Evolutionary conservation across 2,888 invertebrate genomes (phyloP).

Genomic region (Leptopilina drosophilae): DNA sequence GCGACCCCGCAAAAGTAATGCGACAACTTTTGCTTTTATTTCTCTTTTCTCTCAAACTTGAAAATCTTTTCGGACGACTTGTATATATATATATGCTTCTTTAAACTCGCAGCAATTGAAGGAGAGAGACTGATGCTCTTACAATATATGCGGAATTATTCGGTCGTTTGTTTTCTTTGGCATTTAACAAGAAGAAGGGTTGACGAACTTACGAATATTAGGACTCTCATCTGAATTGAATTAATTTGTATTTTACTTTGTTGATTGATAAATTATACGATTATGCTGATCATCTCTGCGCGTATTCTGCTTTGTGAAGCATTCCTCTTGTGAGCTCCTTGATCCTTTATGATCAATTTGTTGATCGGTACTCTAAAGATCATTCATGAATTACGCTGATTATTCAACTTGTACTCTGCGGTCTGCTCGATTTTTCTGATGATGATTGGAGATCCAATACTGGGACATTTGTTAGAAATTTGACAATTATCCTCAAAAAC

Average conservation of each 20-base stretch:
- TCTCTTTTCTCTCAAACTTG: not conserved
- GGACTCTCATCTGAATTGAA: not conserved
- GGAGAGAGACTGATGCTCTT: too few species aligned
- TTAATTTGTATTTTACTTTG: conserved; percentile 3
- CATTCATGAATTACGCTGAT: too few species aligned
- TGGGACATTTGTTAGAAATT: too few species aligned
- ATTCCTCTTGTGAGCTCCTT: too few species aligned
- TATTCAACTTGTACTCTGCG: too few species aligned
- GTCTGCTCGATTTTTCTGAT: too few species aligned
- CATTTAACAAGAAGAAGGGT: conserved; percentile 4
- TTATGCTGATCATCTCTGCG: not conserved
- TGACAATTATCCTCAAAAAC: too few species aligned
- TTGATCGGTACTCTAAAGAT: too few species aligned
- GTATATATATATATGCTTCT: not conserved
- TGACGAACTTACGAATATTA: conserved; percentile 9
- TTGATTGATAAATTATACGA: conserved; percentile 6
- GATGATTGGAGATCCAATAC: too few species aligned
- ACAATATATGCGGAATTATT: conserved; percentile 11
- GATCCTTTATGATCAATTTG: too few species aligned
- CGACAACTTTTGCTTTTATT: too few species aligned
- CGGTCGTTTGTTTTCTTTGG: conserved; percentile 8
- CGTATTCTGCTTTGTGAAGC: not conserved
- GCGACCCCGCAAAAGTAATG: not conserved
- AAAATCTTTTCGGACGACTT: conserved; percentile 24
- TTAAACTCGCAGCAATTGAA: not conserved